phyloP scores from a whole-genome alignment of 2,797 vertebrate genomes.

The Falco peregrinus region DNA sequence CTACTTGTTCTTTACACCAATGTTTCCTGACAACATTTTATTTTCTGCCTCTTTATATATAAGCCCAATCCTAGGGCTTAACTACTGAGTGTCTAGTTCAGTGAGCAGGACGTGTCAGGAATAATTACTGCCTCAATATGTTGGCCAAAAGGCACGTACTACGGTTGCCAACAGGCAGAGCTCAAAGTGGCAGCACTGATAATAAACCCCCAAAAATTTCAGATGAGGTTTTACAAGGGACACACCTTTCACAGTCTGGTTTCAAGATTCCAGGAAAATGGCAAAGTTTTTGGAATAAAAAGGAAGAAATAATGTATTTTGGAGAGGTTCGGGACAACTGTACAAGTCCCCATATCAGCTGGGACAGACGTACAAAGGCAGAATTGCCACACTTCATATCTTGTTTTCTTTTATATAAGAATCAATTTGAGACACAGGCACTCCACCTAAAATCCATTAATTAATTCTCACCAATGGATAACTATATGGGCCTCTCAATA shows the following conservation, averaged over 20 bases:
- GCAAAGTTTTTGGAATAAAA: neutral
- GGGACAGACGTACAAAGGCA: neutral
- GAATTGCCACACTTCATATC: neutral
- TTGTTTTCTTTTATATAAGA: neutral
- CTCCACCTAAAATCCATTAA: neutral
- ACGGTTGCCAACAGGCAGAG: neutral
- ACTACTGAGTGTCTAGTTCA: neutral
- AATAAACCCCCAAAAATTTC: neutral
- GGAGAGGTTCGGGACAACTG: neutral
- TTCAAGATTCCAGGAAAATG: neutral
- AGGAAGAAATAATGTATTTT: neutral
- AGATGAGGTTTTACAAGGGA: neutral
- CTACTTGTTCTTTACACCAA: neutral
- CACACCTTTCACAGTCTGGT: neutral
- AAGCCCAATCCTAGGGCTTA: neutral
- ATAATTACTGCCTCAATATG: neutral
- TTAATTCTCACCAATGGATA: neutral
- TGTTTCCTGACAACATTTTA: neutral
- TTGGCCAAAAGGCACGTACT: neutral
- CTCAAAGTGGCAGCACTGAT: neutral
- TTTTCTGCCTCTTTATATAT: neutral
- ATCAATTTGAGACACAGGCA: neutral
- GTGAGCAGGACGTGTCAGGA: neutral
- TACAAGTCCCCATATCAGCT: neutral
- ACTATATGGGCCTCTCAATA: neutral